Evolutionary conservation across 2,797 vertebrate genomes (phyloP).

Genomic region (Corythornis leucogaster): DNA sequence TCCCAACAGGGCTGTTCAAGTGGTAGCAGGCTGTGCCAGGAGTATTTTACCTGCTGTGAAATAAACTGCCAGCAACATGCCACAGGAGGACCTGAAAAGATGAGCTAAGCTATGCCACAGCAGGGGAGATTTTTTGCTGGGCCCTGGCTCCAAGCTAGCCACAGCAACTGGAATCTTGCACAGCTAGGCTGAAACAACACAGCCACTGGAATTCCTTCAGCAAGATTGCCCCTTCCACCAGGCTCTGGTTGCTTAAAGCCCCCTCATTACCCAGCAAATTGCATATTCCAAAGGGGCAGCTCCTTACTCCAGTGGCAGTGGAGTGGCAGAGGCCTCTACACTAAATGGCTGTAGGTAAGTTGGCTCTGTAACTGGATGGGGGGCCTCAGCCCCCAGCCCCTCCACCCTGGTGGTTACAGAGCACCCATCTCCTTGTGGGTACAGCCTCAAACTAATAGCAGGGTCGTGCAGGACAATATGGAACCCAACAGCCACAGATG

Average conservation of each 20-base stretch:
- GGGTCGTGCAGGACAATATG: background rate
- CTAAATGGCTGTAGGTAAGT: slow-evolving; percentile 5
- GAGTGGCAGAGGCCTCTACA: slow-evolving; percentile 14
- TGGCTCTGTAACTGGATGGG: background rate
- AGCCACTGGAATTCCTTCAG: no score
- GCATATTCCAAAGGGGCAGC: background rate
- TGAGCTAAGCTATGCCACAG: background rate
- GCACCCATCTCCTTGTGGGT: background rate
- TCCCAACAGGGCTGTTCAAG: background rate
- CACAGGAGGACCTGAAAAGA: background rate
- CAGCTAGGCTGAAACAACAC: no score
- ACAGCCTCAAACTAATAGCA: background rate
- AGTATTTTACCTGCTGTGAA: background rate
- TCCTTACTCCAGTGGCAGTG: background rate
- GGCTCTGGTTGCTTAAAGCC: no score
- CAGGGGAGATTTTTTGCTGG: no score
- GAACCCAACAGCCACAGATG: background rate
- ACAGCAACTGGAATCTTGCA: no score
- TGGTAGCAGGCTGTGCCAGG: background rate
- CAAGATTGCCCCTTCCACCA: no score
- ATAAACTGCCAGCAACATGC: background rate
- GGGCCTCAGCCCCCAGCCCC: background rate
- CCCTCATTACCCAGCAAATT: background rate
- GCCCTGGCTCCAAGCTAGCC: no score
- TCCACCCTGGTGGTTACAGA: background rate